Percentiles rank a stretch among this genome's conserved stretches.
These are phyloP conservation scores for Amblyjoppa fuscipennis DNA, from an alignment of 2,888 invertebrate species.

Conservation along the genomic window DNA sequence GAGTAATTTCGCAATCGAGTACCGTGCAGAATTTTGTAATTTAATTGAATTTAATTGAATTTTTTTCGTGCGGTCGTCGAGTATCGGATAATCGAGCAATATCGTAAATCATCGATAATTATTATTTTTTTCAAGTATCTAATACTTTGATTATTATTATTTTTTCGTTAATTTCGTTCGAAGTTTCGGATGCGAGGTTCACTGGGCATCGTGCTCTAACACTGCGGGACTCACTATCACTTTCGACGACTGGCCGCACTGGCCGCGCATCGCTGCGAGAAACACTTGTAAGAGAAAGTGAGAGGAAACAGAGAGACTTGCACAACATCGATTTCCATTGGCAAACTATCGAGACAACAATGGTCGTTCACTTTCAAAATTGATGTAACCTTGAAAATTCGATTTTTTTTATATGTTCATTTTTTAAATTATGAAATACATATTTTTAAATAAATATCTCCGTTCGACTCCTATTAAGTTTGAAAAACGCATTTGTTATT, in stretches of 20 bases:
- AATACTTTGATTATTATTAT: not conserved
- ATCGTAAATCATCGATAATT: slow-evolving; percentile 8
- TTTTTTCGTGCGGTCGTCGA: not conserved
- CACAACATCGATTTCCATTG: slow-evolving; percentile 66
- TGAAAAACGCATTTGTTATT: not conserved
- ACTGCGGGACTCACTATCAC: slow-evolving; percentile 71
- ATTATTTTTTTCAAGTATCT: not conserved
- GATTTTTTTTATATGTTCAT: not conserved
- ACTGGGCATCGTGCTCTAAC: slow-evolving; percentile 43
- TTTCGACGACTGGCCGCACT: slow-evolving; percentile 69
- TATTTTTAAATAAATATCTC: not conserved
- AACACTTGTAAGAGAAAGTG: slow-evolving; percentile 74
- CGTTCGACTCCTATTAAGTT: not conserved
- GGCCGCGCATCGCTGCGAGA: slow-evolving; percentile 52
- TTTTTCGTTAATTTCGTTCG: not conserved
- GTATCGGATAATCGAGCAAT: not conserved
- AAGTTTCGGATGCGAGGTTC: slow-evolving; percentile 46
- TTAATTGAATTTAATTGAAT: not conserved
- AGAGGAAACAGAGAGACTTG: slow-evolving; percentile 68
- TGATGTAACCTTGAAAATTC: slow-evolving; percentile 50
- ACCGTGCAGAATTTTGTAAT: not conserved
- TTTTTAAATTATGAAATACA: not conserved
- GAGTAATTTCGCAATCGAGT: not conserved
- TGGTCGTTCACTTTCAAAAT: slow-evolving; percentile 62
- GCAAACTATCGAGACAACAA: slow-evolving; percentile 45